Evolutionary conservation across 2,113 vertebrate genomes (phyloP), one percentile per base, ranked within the genome.

Genomic region (Platysternon megacephalum): DNA sequence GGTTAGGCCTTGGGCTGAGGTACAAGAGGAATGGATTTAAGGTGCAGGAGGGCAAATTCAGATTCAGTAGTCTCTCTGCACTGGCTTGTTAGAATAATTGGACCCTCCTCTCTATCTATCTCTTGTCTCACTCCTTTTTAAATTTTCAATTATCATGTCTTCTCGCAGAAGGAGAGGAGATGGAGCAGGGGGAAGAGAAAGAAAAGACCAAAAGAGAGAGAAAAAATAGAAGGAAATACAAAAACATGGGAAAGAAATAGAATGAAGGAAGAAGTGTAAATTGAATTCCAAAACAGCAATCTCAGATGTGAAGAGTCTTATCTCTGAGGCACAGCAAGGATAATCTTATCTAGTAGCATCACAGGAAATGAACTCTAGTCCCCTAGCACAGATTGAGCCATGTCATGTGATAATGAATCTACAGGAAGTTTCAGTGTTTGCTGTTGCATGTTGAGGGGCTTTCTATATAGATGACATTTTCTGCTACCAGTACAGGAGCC

Each of bases 101-200:
- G 85, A 82, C 13, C 61, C 81, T 79, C 17, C 80, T 14, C 39
- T 22, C 42, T 44, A 28, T 58, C 8, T 74, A 19, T 42, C 21
- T 74, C 68, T 78, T 8, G 0, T 68, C 48, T 78, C 49, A 46
- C 80, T 52, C 56, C 68, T 72, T 49, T 65, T 39, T 13, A 42
- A 10, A 32, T 86, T 92, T 93, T 55, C 84, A n/a, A 61, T 84
- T 84, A 91, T 81, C 1, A 1, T 46, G 2, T 9, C 91, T 29
- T 32, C 88, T 94, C 14, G 1, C 58, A 21, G 82, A 52, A 98
- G 89, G 97, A 98, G 2, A 55, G 16, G 88, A 97, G 3, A 6
- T 14, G 17, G 6, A 93, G 95, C 3, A 82, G 29, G 4, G 3
- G 1, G 51, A 89, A 94, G 91, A 98, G 97, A 91, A 95, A 98